Base-by-base conservation (phyloP, 1,140 invertebrate species). In the Psix sp. region DNA sequence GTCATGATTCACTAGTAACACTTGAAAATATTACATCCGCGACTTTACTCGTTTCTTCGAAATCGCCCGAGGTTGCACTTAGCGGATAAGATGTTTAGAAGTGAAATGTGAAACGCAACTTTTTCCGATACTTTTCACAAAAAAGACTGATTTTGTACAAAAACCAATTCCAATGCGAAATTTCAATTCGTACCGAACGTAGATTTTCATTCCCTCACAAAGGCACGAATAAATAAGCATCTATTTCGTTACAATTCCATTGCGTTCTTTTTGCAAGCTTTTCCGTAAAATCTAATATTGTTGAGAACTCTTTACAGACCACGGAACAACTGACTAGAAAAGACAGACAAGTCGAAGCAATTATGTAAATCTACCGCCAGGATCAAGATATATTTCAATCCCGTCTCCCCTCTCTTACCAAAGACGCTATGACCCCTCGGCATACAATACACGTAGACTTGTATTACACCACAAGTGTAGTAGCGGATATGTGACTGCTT, bases 361-460 rank as follows among this genome's bases (percentile, higher is more conserved):
- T 83, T 83, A 83, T 82, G 80, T 79, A 82, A 83, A 82, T 82
- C 67, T 56, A 74, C 74, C 75, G 51, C 46, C 74, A 78, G 72
- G 71, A 81, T 80, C 79, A 74, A 81, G 79, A 83, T 82, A 82
- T 76, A 79, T 80, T 83, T 83, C 79, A 81, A 81, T 82, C 71
- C 65, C 31, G 59, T 38, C 40, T 43, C 43, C 48, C 21, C n/a
- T 2, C 26, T 7, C 7, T 10, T 42, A 21, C 26, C 18, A 21
- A 18, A 6, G 18, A 15, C 38, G 42, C 35, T 51, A 15, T 71
- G 39, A 54, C 46, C 38, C 42, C 59, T 48, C 31, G 20, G 26
- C 20, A 16, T 39, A 51, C 38, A 31, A 46, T 33, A 43, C 62
- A 46, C 14, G 14, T 5, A 43, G 10, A 42, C 43, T 9, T 16